These are phyloP conservation scores for Littorina saxatilis DNA, from an alignment of 1,140 invertebrate genomes.

Conservation along the genomic window DNA sequence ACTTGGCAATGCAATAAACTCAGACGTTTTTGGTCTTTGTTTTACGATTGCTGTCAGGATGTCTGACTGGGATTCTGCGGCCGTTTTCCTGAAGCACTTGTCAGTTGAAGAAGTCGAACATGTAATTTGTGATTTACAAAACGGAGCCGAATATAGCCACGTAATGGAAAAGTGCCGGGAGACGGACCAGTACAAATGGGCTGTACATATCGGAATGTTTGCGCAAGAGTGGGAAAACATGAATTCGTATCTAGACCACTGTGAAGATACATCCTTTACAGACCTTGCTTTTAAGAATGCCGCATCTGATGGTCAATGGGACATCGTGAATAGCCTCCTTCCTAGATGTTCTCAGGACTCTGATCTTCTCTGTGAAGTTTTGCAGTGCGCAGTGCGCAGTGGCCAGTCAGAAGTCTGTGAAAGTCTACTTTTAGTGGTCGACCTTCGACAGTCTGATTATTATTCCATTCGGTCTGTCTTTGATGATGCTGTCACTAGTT, in stretches of 20 bases:
- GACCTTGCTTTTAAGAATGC: background rate
- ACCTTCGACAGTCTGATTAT: background rate
- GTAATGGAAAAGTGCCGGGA: background rate
- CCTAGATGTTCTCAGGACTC: background rate
- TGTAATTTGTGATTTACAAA: background rate
- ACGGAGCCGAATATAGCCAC: background rate
- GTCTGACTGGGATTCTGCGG: background rate
- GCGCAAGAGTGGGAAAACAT: background rate
- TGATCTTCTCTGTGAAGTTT: background rate
- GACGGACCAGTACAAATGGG: background rate
- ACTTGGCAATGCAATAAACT: background rate
- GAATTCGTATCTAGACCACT: background rate
- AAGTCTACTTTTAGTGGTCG: background rate
- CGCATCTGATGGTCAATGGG: background rate
- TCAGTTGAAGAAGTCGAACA: no score
- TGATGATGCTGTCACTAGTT: background rate
- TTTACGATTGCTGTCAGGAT: background rate
- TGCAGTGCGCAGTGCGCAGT: background rate
- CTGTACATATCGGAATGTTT: background rate
- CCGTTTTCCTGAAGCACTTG: background rate
- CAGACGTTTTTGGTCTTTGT: background rate
- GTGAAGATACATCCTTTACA: background rate
- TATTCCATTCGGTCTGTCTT: background rate
- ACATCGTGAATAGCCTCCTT: background rate
- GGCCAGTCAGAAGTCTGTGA: background rate